A percentile compares a stretch with the other conserved stretches of the same genome.
Conservation (phyloP, 2,113 vertebrate genomes). For the Oophaga pumilio region DNA sequence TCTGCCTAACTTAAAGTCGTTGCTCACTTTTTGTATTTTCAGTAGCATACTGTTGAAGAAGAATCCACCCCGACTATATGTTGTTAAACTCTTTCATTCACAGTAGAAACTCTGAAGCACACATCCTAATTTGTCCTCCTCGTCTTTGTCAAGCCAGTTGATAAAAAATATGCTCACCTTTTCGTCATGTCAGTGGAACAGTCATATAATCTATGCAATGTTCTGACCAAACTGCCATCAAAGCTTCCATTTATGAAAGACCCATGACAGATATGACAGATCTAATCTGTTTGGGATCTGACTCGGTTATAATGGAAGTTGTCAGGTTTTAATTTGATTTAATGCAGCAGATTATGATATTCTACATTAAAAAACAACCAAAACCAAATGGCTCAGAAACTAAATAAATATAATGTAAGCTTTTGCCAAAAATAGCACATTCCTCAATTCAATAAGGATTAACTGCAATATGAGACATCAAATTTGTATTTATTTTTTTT, state of each 20-base stretch:
- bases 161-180: not conserved
- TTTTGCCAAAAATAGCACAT: not conserved
- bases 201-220: not conserved
- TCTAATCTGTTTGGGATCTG: not conserved
- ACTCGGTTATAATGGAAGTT: not conserved
- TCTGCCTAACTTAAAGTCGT: too few species aligned
- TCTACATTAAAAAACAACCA: not conserved
- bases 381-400: not conserved
- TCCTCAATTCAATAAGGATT: not conserved
- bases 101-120: not conserved
- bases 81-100: not conserved
- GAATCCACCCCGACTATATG: too few species aligned
- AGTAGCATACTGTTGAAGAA: too few species aligned
- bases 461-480: not conserved
- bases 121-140: not conserved
- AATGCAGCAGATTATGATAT: not conserved
- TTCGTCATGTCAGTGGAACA: not conserved
- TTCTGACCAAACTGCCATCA: not conserved
- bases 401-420: not conserved
- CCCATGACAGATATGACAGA: not conserved
- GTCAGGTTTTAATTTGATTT: not conserved
- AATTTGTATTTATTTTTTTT: too few species aligned
- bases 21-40: too few species aligned
- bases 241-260: not conserved
- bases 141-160: not conserved